Evolutionary conservation across 2,797 vertebrate genomes (phyloP).

Genomic region (Sebastes ruberrimus): DNA sequence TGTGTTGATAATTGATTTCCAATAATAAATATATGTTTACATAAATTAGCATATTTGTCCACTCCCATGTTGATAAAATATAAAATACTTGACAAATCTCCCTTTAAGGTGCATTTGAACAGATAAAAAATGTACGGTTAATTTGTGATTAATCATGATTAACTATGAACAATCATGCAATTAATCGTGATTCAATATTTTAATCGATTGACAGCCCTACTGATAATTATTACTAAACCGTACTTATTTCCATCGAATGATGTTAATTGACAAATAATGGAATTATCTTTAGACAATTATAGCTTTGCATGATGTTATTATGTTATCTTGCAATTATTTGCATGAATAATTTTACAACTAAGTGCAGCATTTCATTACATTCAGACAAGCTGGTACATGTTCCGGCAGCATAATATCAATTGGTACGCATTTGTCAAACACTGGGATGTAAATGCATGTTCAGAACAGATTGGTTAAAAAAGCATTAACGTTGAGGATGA

Average conservation of each 20-base stretch:
- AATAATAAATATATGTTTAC: too few relatives aligned
- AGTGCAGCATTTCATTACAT: not conserved
- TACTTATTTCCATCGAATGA: not conserved
- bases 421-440: not conserved
- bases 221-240: not conserved
- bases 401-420: not conserved
- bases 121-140: too few relatives aligned
- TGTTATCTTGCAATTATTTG: not conserved
- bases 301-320: not conserved
- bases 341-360: not conserved
- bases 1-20: too few relatives aligned
- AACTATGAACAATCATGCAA: rapidly evolving
- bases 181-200: too few relatives aligned
- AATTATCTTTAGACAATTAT: not conserved
- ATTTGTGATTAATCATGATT: too few relatives aligned
- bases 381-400: not conserved
- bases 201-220: too few relatives aligned
- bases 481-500: constrained; percentile 2
- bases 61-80: too few relatives aligned
- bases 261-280: not conserved
- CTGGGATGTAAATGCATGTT: not conserved
- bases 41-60: too few relatives aligned
- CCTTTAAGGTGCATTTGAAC: rapidly evolving
- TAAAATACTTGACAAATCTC: too few relatives aligned
- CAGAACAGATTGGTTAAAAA: constrained; percentile 7